phyloP scores from a whole-genome alignment of 2,113 vertebrate genomes.

The Oxyura jamaicensis region DNA sequence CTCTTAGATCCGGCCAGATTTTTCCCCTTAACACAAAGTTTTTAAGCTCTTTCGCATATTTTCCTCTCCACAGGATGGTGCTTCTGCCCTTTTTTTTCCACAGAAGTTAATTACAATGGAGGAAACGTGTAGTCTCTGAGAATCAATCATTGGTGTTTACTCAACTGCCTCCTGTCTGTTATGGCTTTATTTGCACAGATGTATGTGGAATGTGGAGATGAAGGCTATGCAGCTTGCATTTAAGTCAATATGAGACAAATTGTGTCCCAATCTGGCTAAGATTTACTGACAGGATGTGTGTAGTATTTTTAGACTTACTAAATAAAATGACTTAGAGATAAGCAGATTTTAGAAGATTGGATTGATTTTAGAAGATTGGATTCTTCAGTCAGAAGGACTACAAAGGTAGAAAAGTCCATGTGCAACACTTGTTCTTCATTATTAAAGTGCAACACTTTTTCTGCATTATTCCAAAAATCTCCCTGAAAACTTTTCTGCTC shows the following conservation, averaged over 20 bases:
- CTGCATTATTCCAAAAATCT: neutral
- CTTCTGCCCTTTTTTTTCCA: neutral
- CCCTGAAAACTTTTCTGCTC: neutral
- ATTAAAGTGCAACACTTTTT: neutral
- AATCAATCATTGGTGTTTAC: neutral
- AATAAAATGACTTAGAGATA: neutral
- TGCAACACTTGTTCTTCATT: neutral
- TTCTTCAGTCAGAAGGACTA: neutral
- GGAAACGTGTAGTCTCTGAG: neutral
- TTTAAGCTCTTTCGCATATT: neutral
- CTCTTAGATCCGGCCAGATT: neutral
- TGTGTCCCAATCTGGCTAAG: neutral
- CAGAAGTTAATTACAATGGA: neutral
- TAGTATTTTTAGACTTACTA: neutral
- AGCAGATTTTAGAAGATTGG: neutral
- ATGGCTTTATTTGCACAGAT: neutral
- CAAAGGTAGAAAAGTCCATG: neutral
- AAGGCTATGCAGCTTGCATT: neutral
- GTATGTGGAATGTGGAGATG: neutral
- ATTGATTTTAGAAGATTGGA: neutral
- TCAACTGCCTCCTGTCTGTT: neutral
- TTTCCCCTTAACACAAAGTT: neutral
- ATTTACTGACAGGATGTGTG: neutral
- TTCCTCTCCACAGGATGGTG: neutral
- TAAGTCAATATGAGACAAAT: neutral